These are phyloP conservation scores for Aegotheles bennettii DNA, from an alignment of 2,113 vertebrate species.

Conservation along the genomic window DNA sequence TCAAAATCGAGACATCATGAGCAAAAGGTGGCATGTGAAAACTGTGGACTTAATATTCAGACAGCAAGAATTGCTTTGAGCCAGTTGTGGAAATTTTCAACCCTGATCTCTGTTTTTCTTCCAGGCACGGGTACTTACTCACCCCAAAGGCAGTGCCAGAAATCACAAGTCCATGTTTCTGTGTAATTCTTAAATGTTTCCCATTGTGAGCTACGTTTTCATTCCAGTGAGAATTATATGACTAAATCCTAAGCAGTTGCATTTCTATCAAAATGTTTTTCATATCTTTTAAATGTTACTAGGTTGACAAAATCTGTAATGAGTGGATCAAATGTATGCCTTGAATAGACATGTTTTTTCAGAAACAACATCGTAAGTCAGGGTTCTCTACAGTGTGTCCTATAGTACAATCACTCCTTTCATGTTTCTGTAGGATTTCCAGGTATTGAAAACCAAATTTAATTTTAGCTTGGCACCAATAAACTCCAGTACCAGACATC, in stretches of 20 bases:
- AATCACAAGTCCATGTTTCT: neutral
- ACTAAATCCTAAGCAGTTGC: neutral
- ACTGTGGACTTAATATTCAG: neutral
- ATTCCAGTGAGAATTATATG: neutral
- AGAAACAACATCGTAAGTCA: neutral
- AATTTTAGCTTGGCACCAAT: slow-evolving; percentile 49
- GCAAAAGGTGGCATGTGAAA: neutral
- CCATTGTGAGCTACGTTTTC: neutral
- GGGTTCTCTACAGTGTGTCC: neutral
- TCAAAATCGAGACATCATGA: neutral
- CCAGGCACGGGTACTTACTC: neutral
- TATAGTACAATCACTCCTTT: neutral
- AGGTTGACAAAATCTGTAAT: neutral
- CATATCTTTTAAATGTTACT: neutral
- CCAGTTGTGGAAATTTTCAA: neutral
- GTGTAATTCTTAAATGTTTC: neutral
- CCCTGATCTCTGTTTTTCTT: neutral
- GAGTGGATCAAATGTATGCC: neutral
- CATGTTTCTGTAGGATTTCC: slow-evolving; percentile 31
- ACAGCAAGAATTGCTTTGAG: neutral
- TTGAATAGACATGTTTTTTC: neutral
- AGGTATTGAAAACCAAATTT: slow-evolving; percentile 50
- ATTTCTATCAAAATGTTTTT: neutral
- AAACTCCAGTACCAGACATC: slow-evolving; percentile 9
- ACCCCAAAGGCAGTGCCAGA: neutral